Evolutionary conservation across 1,140 invertebrate genomes (phyloP), one percentile per base, ranked within the genome.

Genomic region (Pseudomyrmex dendroicus): DNA sequence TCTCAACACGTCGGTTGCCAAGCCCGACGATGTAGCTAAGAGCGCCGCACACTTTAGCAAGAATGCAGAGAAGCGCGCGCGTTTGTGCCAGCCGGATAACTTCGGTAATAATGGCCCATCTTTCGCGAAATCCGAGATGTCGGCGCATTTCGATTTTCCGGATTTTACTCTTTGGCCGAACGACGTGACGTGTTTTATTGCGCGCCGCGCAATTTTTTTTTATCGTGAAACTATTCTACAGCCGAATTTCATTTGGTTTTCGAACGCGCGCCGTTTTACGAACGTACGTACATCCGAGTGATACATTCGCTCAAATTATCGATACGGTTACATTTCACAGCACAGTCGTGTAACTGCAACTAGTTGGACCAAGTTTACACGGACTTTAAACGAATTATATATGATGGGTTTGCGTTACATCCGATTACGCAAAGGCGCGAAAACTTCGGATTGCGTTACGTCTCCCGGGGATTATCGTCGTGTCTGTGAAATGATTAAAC

Each of bases 101-200:
- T 80, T 17, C 44, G 20, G 66, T 15, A 48, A 70, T 80, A 80
- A 80, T 72, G 66, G 73, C 54, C 73, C 73, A 78, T 78, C 52
- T 70, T 44, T 70, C 52, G 57, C 15, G 20, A 70, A 70, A 70
- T 20, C 17, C 44, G 59, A 52, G 15, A 35, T 25, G 76, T 44
- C 54, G n/a, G 66, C 52, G 52, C 52, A 12, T 78, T 72, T 59
- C 64, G 44, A 20, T 70, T 72, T 54, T 70, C 66, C 54, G 35
- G 35, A 35, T 35, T 35, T 15, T 17, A 59, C 66, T 59, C 72
- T 44, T 57, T 44, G 64, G 17, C 10, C 20, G 12, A 44, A 67
- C 13, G 48, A 44, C 73, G 54, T 44, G n/a, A 20, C 54, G 25
- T 61, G 48, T 74, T 25, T 62, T 54, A 48, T 22, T 48, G 13